Base-by-base conservation (phyloP, 2,888 invertebrate species). In the Chloroclystis v-ata region DNA sequence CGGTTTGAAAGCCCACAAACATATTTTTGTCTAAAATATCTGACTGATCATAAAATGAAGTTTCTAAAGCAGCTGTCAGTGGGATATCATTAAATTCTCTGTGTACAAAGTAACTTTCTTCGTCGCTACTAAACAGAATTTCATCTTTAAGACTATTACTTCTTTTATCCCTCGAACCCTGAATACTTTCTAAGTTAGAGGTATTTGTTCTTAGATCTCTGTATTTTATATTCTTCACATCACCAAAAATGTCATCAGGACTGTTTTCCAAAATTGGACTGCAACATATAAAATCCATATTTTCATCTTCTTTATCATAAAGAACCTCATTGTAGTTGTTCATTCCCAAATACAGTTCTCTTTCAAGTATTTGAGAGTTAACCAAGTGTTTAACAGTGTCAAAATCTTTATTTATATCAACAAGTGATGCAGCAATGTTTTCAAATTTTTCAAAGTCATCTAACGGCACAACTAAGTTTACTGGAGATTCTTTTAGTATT, bases 1-100 rank as follows among this genome's bases (percentile, higher is more conserved):
- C 81, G 28, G 86, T 85, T 59, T 82, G 84, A 52, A 86, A 86
- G 0, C 81, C 82, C 7, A 85, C 82, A 73, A 68, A 82, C 67
- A 84, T 74, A 12, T 75, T 76, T 61, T 75, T 72, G 20, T 82
- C 75, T 32, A 82, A 52, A 37, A 73, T 60, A 49, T 69, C 59
- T 33, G 69, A 54, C 43, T 71, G 52, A 8, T 77, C 61, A 49
- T 72, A 67, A 54, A 73, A 75, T 3, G 76, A 78, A 1, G 73
- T 77, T 60, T 78, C 72, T 55, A 83, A 61, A 1, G 72, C 73
- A 64, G 77, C 78, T 6, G 84, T 83, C 6, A 79, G 60, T n/a
- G 82, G 80, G 28, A 82, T 53, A 29, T 80, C 73, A 56, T 71
- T 59, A 4, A 60, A 50, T 39, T 67, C 56, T 57, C 65, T 68